phyloP scores from a whole-genome alignment of 2,888 invertebrate genomes.

The Ichneumon xanthorius region DNA sequence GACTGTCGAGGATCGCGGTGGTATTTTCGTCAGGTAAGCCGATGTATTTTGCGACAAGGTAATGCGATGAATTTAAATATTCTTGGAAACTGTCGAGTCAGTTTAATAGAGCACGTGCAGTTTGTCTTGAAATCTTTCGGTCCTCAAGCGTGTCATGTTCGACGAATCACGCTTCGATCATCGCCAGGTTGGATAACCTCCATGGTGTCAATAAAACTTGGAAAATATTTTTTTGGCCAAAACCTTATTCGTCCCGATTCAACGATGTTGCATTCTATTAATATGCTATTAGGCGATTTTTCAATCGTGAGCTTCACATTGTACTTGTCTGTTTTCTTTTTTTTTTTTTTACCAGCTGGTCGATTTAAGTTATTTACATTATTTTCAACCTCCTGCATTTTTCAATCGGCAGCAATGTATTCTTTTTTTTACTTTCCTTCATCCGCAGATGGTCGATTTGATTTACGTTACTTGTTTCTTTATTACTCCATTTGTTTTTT shows the following conservation, averaged over 20 bases:
- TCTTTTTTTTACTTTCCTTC: too few relatives aligned
- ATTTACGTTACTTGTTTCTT: too few relatives aligned
- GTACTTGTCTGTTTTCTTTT: too few relatives aligned
- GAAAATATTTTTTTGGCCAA: not conserved
- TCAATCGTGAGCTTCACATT: not conserved
- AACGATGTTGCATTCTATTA: not conserved
- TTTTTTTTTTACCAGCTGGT: too few relatives aligned
- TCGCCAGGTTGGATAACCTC: conserved; percentile 40
- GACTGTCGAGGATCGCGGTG: conserved; percentile 2
- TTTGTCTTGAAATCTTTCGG: not conserved
- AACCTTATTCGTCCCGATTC: not conserved
- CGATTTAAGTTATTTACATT: too few relatives aligned
- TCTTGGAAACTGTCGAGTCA: not conserved
- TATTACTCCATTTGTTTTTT: too few relatives aligned
- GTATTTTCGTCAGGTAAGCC: conserved; percentile 56
- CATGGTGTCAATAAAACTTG: not conserved
- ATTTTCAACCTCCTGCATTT: too few relatives aligned
- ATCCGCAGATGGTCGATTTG: too few relatives aligned
- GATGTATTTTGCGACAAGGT: conserved; percentile 6
- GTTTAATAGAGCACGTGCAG: not conserved
- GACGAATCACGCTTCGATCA: not conserved
- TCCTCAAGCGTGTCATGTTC: not conserved
- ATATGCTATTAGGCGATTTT: not conserved
- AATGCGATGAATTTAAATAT: not conserved
- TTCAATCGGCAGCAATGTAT: too few relatives aligned